These are phyloP conservation scores for Mormyrus proboscirostris DNA, from an alignment of 2,797 vertebrate genomes.

Conservation along the genomic window DNA sequence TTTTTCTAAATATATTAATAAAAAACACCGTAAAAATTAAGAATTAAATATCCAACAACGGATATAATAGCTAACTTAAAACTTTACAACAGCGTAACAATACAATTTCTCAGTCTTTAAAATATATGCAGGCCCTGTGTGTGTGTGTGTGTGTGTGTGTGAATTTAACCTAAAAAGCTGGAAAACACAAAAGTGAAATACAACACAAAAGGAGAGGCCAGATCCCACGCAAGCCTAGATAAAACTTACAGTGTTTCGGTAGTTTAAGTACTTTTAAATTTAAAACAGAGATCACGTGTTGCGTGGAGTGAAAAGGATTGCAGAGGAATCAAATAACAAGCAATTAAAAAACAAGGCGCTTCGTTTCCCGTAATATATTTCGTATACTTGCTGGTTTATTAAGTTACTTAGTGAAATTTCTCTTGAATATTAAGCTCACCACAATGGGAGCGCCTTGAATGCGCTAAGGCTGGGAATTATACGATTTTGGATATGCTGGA, in stretches of 20 bases:
- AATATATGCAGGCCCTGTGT: neutral
- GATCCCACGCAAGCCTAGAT: neutral
- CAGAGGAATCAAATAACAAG: neutral
- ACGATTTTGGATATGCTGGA: neutral
- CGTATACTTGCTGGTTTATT: neutral
- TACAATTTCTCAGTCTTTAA: neutral
- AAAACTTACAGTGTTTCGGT: neutral
- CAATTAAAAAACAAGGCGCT: neutral
- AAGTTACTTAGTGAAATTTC: neutral
- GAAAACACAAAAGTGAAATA: neutral
- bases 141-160: neutral
- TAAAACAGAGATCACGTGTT: neutral
- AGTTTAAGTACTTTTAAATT: slow-evolving; percentile 1
- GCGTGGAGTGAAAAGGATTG: neutral
- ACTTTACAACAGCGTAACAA: neutral
- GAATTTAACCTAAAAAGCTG: neutral
- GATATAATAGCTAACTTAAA: neutral
- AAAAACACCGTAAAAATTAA: neutral
- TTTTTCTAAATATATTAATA: neutral
- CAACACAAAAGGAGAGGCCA: neutral
- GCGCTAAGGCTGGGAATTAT: neutral
- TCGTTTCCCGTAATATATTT: neutral
- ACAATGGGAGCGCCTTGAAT: neutral
- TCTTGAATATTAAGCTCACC: neutral
- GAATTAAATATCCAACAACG: neutral